phyloP scores from a whole-genome alignment of 2,797 vertebrate genomes.

The Mus minutoides region DNA sequence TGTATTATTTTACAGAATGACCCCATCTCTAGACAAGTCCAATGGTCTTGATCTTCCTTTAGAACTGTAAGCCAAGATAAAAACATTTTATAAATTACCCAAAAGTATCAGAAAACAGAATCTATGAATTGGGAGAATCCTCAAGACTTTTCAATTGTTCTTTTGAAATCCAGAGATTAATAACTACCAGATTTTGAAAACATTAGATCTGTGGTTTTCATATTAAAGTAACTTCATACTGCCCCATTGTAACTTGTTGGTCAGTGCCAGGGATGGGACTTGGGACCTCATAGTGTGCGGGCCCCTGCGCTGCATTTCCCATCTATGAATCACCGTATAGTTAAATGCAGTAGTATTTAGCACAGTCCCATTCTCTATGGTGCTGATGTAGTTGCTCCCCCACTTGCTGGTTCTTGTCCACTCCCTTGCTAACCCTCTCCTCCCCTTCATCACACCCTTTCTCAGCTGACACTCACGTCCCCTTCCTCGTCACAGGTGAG shows the following conservation, averaged over 20 bases:
- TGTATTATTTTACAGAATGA: neutral
- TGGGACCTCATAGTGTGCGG: neutral
- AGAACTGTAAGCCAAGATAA: neutral
- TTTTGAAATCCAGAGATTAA: constrained; percentile 31
- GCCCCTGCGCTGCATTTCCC: fast-evolving
- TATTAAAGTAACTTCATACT: constrained; percentile 7
- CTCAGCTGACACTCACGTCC: neutral
- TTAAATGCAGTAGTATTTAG: neutral
- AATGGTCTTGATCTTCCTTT: neutral
- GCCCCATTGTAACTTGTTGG: neutral
- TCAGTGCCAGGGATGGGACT: neutral
- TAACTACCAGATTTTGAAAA: constrained; percentile 51
- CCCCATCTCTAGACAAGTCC: neutral
- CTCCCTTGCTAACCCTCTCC: neutral
- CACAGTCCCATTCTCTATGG: neutral
- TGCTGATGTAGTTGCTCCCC: neutral
- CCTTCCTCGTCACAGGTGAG: neutral
- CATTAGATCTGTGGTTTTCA: neutral
- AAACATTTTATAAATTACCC: neutral
- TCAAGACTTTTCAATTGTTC: constrained; percentile 19
- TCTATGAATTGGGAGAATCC: constrained; percentile 2
- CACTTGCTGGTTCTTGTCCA: neutral
- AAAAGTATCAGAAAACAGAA: constrained; percentile 25
- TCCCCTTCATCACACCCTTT: neutral
- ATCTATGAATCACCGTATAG: neutral